Conservation (phyloP, 2,888 invertebrate genomes). For the Limnephilus lunatus region DNA sequence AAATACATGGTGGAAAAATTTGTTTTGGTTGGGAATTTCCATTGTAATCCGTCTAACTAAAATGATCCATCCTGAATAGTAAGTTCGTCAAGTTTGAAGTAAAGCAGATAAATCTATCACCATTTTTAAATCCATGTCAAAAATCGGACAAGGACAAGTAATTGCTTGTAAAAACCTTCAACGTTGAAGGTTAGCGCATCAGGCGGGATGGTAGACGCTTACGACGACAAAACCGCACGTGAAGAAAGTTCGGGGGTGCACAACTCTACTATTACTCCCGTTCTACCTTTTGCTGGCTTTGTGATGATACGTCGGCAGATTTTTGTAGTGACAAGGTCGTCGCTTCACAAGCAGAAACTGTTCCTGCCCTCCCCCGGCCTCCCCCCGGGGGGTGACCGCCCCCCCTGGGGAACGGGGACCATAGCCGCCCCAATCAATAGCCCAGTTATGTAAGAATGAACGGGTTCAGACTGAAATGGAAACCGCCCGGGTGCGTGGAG, state of each 20-base stretch:
- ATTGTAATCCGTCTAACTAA: neutral
- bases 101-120: neutral
- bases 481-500: slow-evolving; percentile 51
- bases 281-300: slow-evolving; percentile 65
- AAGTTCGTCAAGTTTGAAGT: neutral
- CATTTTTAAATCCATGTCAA: neutral
- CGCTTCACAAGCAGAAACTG: slow-evolving; percentile 74
- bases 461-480: slow-evolving; percentile 63
- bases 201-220: slow-evolving; percentile 49
- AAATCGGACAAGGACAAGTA: neutral
- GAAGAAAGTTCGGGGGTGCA: slow-evolving; percentile 59
- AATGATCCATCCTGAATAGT: neutral
- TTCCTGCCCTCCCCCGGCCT: slow-evolving; percentile 59
- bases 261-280: slow-evolving; percentile 61
- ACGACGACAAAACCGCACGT: slow-evolving; percentile 57
- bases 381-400: slow-evolving; percentile 25
- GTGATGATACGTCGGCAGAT: slow-evolving; percentile 73
- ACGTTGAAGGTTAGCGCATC: slow-evolving; percentile 28
- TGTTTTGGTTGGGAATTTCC: neutral
- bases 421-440: slow-evolving; percentile 60
- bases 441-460: slow-evolving; percentile 64
- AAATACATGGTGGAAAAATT: neutral
- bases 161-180: neutral
- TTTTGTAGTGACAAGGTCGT: slow-evolving; percentile 79
- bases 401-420: slow-evolving; percentile 40